Base-by-base conservation (phyloP, 2,113 vertebrate species). In the Misgurnus mizolepis region DNA sequence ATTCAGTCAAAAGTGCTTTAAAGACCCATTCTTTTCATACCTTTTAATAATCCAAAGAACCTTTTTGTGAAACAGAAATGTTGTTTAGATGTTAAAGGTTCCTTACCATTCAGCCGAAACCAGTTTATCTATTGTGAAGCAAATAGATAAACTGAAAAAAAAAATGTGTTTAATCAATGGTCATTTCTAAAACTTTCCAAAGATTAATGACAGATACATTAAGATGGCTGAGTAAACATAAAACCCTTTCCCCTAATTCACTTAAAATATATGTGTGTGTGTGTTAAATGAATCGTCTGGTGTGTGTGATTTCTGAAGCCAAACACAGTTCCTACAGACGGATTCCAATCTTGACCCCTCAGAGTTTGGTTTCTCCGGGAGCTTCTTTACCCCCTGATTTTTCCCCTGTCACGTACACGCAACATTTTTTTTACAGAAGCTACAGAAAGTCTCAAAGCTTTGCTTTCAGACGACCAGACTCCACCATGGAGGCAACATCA, bases 401-500 rank as follows among this genome's bases (percentile, higher is more conserved):
- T 76, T 15, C 61, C 47, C 49, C 62, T 66, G 45, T 77, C 78
- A 65, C 79, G 47, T 80, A 43, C 15, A 73, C 34, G 75, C 49
- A 6, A 66, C 15, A 77, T n/a, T 40, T 34, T 14, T 10, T 53
- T 41, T 34, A 34, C 43, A 77, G 75, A 53, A 65, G 62, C 75
- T 77, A 1, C 75, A 8, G 7, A 47, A 6, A 50, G 15, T 67
- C 75, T 40, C 61, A 66, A 53, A 53, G 75, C 61, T 7, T 17
- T 53, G 8, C 61, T 55, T 66, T 66, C 61, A 77, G 61, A 15
- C 6, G 45, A 66, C 10, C 64, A 49, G 55, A 5, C 61, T 76
- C 0, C 82, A 83, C 56, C 86, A 96, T 94, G 92, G 88, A 84
- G 56, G 92, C 91, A 77, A 88, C 76, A 45, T 90, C 88, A 61